Conservation (phyloP, 2,113 vertebrate genomes). For the Mustela nigripes region DNA sequence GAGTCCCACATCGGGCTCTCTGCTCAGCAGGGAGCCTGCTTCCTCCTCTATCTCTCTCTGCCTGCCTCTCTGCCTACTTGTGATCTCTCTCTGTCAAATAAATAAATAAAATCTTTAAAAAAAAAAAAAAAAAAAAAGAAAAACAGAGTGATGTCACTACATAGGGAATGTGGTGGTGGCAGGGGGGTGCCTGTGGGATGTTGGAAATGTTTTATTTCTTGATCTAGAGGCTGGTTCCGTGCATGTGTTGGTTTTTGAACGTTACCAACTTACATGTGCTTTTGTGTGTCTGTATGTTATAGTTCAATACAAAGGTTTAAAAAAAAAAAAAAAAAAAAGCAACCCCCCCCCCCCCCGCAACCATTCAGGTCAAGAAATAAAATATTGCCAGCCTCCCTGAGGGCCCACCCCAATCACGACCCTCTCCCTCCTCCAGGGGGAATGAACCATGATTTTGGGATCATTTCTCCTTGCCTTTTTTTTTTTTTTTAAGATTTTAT, state of each 20-base stretch:
- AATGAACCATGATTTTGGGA: not conserved
- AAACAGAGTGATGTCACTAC: not conserved
- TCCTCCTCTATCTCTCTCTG: too few relatives aligned
- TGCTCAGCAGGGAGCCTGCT: too few relatives aligned
- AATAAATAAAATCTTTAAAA: too few relatives aligned
- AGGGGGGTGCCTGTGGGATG: not conserved
- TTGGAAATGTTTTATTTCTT: slow-evolving; percentile 20
- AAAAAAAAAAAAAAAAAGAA: too few relatives aligned
- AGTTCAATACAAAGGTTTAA: not conserved
- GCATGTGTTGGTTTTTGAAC: not conserved
- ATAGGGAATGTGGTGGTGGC: not conserved
- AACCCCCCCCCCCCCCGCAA: fast-evolving
- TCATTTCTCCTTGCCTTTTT: not conserved
- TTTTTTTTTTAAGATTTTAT: too few relatives aligned
- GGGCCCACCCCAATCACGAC: not conserved
- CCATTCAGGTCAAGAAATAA: too few relatives aligned
- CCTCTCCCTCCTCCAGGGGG: not conserved
- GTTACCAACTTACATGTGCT: not conserved
- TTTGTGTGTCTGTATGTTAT: not conserved
- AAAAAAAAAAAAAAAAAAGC: not conserved
- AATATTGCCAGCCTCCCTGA: not conserved
- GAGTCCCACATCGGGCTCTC: too few relatives aligned
- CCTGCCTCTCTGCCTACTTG: too few relatives aligned
- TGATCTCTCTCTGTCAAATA: too few relatives aligned
- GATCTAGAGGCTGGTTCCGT: not conserved